A percentile compares a stretch with the other conserved stretches of the same genome.
phyloP scores from a whole-genome alignment of 2,888 invertebrate species.

The Tanypteryx hageni region DNA sequence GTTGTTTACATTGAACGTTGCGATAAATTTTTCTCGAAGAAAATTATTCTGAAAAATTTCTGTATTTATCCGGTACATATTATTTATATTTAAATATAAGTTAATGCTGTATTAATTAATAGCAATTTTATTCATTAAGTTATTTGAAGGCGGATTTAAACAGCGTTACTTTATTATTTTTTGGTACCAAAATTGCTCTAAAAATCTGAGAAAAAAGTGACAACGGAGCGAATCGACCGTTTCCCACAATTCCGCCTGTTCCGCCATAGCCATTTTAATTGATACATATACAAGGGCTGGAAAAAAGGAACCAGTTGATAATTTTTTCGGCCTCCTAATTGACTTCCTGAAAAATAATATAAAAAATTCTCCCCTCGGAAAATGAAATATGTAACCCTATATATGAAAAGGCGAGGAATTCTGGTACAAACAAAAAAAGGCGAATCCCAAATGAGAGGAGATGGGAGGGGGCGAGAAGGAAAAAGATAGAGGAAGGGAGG shows the following conservation, averaged over 20 bases:
- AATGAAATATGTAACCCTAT: constrained; percentile 42
- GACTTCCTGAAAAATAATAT: constrained; percentile 50
- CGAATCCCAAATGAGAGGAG: constrained; percentile 47
- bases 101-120: no score
- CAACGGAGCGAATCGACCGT: neutral
- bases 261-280: neutral
- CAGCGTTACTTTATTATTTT: no score
- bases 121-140: no score
- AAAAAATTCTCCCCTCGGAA: neutral
- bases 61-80: no score
- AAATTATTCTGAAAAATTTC: no score
- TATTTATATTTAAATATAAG: no score
- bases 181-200: no score
- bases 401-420: constrained; percentile 18
- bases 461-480: neutral
- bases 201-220: neutral
- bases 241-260: neutral
- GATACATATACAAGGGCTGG: neutral
- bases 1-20: no score
- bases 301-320: constrained; percentile 16
- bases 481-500: neutral
- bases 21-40: no score
- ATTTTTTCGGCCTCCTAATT: constrained; percentile 33
- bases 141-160: no score
- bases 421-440: constrained; percentile 55